Base-by-base conservation (phyloP, 2,888 invertebrate genomes). In the Villa cingulata region DNA sequence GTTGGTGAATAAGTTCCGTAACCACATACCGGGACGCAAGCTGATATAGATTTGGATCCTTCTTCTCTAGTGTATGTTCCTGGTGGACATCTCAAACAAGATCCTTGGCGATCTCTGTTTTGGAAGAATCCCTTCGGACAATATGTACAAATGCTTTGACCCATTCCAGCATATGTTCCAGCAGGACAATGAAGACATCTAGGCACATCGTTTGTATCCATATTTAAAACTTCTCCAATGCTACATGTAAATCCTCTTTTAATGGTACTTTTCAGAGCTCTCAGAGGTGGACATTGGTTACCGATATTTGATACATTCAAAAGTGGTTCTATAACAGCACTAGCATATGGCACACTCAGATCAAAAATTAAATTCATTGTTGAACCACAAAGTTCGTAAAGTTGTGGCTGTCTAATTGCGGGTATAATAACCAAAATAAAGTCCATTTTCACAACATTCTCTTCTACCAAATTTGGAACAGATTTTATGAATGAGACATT, bases 171-270 rank as follows among this genome's bases (percentile, higher is more conserved):
- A 61, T 82, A 92, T 0, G 95, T 92, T 59, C 97, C 97, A 56
- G 94, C 92, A 9, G 97, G 96, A 64, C 98, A 98, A 62, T 96
- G 89, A 52, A 95, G 75, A 74, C 95, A 95, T 71, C 92, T 75
- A 19, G 95, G 88, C 42, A 91, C 89, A 62, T 88, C 87, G 57
- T 84, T 87, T 0, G 88, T 86, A 57, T 90, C 89, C 82, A 88
- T 90, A 62, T 94, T 90, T 6, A 96, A 71, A 10, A 95, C 92
- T 74, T 95, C 94, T 4, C 95, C 95, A 45, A 87, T 79, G 58
- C 83, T 88, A 59, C 95, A 96, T 36, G 90, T 89, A 62, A 95
- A 96, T 50, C 95, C 95, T 60, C 91, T 78, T 0, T 80, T 75
- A 49, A 91, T 87, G 3, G 80, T 77, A 38, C 92, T 91, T 60